Percentiles rank a stretch among this genome's conserved stretches.
These are phyloP conservation scores for Alviniconcha strummeri DNA, from an alignment of 2,888 invertebrate genomes.

Conservation along the genomic window DNA sequence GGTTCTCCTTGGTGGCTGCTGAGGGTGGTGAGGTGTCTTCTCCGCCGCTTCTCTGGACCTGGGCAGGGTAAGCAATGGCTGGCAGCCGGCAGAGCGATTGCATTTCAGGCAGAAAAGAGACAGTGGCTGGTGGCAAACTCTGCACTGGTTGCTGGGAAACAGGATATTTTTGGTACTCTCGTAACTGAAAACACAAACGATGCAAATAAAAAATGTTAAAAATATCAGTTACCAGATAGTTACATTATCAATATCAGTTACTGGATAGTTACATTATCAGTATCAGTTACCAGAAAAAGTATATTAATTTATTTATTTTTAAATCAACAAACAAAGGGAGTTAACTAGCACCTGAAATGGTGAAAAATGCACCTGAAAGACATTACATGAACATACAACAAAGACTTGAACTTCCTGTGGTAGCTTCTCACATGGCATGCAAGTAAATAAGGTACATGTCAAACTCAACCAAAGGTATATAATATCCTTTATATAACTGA, in stretches of 20 bases:
- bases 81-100: neutral
- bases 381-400: too few species aligned
- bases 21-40: neutral
- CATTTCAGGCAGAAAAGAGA: conserved; percentile 17
- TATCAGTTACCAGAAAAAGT: neutral
- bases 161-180: conserved; percentile 2
- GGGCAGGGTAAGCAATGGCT: too few species aligned
- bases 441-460: too few species aligned
- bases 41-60: too few species aligned
- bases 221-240: neutral
- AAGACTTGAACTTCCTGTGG: too few species aligned
- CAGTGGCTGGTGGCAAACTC: neutral
- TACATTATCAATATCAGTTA: neutral
- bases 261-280: neutral
- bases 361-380: too few species aligned
- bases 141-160: neutral
- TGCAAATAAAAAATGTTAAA: neutral
- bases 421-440: too few species aligned
- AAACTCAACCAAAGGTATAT: too few species aligned
- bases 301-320: too few species aligned
- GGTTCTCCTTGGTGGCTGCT: neutral
- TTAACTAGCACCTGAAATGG: too few species aligned
- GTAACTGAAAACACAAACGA: neutral
- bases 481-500: too few species aligned
- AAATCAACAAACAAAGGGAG: too few species aligned